Evolutionary conservation across 2,113 vertebrate species (phyloP).

Genomic region (Erpornis zantholeuca): DNA sequence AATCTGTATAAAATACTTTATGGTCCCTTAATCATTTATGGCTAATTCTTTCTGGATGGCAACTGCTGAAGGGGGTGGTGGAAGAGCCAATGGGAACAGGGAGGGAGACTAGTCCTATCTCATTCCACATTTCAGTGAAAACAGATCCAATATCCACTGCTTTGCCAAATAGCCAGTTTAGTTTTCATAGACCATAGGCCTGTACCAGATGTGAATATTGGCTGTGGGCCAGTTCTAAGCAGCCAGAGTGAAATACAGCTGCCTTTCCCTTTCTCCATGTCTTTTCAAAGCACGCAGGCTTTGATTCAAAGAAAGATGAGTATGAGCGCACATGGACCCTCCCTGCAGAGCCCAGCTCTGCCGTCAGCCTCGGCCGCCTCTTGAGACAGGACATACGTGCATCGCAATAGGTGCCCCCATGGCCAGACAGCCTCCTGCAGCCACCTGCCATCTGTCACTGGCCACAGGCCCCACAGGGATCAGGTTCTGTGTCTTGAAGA

Average conservation of each 20-base stretch:
- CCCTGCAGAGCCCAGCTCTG: background rate
- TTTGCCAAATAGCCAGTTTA: conserved; percentile 48
- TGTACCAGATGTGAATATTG: conserved; percentile 55
- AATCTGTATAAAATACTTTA: conserved; percentile 53
- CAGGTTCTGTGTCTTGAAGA: background rate
- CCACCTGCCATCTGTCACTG: conserved; percentile 11
- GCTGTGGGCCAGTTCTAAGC: background rate
- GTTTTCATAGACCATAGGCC: conserved; percentile 16
- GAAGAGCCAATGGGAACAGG: background rate
- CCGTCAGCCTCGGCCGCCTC: accelerated
- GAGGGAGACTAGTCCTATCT: conserved; percentile 18
- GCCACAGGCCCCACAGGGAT: background rate
- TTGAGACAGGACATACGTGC: background rate
- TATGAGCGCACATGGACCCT: background rate
- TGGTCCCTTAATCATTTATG: conserved; percentile 29
- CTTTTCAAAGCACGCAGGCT: background rate
- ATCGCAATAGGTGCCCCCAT: accelerated
- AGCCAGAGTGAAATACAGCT: background rate
- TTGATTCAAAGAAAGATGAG: background rate
- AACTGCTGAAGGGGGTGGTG: background rate
- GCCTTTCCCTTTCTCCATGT: background rate
- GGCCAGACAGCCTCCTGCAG: background rate
- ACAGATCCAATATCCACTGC: conserved; percentile 40
- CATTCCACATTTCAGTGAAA: conserved; percentile 46
- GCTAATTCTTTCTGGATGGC: conserved; percentile 39